Evolutionary conservation across 2,888 invertebrate genomes (phyloP), one percentile per base, ranked within the genome.

Genomic region (Clostera curtula): DNA sequence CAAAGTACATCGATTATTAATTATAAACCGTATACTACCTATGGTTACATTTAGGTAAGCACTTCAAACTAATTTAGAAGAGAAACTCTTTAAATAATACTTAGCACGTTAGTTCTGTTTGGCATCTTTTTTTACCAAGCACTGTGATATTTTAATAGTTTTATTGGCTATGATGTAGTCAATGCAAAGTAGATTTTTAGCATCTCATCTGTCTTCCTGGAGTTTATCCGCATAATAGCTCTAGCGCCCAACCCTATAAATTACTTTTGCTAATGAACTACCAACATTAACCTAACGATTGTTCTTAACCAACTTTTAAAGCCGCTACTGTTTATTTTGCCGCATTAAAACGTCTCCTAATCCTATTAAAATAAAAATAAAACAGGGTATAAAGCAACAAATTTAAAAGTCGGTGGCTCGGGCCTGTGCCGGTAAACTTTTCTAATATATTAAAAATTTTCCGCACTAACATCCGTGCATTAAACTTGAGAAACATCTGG

Each of bases 401-500:
- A 67, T 65, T 65, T 63, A 57, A 61, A 71, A 71, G 66, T 64
- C 52, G 40, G 53, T 48, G 38, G 48, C 43, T 29, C 41, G 40
- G 44, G 39, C 23, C 23, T 10, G 12, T 15, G 5, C 33, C 46
- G 60, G 35, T 24, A 41, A 72, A 73, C 61, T 73, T 71, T 70
- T 59, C 61, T 63, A 67, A 72, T 71, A 71, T 71, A 69, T 70
- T 70, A 65, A 65, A 72, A 65, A 64, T 55, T 61, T 45, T 38
- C 47, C 56, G 51, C 52, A 58, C 62, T 64, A 60, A 65, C 62
- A 67, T 56, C 52, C 53, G n/a, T 60, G 54, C 56, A 59, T 61
- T 55, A 50, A 59, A 56, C 50, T 54, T 45, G 32, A 40, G 36
- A 56, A 52, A 50, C 52, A 56, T 55, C 49, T 47, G 49, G 46